Conservation (phyloP, 2,888 invertebrate species). For the Lacanobia oleracea region DNA sequence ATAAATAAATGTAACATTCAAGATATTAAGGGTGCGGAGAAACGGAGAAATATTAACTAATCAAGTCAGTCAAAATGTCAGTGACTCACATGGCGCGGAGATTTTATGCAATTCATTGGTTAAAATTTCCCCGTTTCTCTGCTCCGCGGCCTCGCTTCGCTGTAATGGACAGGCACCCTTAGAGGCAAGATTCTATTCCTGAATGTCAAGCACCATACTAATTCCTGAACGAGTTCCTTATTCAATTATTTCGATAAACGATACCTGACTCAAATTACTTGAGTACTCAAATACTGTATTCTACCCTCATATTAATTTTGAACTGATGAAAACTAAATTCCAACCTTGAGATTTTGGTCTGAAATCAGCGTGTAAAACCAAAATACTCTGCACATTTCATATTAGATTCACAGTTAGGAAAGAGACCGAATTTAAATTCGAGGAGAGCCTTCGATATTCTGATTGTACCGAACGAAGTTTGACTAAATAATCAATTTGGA, state of each 20-base stretch:
- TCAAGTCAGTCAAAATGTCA: too few relatives aligned
- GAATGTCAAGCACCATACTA: slow-evolving; percentile 13
- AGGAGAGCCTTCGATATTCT: not conserved
- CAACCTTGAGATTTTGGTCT: not conserved
- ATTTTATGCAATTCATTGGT: too few relatives aligned
- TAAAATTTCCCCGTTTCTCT: too few relatives aligned
- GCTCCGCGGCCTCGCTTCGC: too few relatives aligned
- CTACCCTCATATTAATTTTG: not conserved
- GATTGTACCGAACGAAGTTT: slow-evolving; percentile 9
- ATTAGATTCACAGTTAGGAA: not conserved
- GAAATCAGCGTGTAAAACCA: slow-evolving; percentile 3
- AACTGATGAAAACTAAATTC: slow-evolving; percentile 3
- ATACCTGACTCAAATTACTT: slow-evolving; percentile 16
- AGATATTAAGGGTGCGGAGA: not conserved
- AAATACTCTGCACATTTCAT: slow-evolving; percentile 24
- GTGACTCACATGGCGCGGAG: too few relatives aligned
- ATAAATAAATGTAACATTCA: not conserved
- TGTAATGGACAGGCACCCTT: too few relatives aligned
- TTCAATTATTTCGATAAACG: slow-evolving; percentile 11
- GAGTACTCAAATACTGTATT: not conserved
- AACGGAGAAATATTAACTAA: too few relatives aligned
- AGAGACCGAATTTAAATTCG: slow-evolving; percentile 28
- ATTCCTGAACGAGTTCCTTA: not conserved
- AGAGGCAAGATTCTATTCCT: not conserved
- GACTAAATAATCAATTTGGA: slow-evolving; percentile 27